A percentile compares a stretch with the other conserved stretches of the same genome.
Conservation (phyloP, 2,888 invertebrate species). For the Diploptera punctata region DNA sequence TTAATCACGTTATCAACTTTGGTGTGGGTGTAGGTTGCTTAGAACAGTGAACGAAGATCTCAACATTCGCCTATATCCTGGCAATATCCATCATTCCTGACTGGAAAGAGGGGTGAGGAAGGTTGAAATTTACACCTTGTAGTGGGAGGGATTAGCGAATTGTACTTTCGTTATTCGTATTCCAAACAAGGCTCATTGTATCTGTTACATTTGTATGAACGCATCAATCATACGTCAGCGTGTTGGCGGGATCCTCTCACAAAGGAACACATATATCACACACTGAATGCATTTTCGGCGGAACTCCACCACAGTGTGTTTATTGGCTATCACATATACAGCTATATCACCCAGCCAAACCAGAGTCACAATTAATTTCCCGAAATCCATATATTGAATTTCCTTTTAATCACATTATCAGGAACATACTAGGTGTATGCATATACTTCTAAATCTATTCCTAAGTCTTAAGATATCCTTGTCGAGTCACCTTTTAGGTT, state of each 20-base stretch:
- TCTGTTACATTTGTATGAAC: background rate
- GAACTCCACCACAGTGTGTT: background rate
- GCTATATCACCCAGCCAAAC: background rate
- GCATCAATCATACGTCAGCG: constrained; percentile 10
- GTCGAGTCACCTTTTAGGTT: too few species aligned
- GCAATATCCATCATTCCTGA: background rate
- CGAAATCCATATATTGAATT: too few species aligned
- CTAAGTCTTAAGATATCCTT: too few species aligned
- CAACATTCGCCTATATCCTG: background rate
- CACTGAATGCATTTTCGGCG: background rate
- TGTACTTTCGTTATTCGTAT: background rate
- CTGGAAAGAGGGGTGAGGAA: too few species aligned
- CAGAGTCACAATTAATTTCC: constrained; percentile 22
- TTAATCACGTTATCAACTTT: too few species aligned
- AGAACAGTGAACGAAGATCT: too few species aligned
- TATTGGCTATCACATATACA: constrained; percentile 6
- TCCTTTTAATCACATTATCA: too few species aligned
- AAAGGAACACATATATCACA: constrained; percentile 10
- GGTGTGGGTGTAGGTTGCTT: too few species aligned
- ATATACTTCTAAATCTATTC: too few species aligned
- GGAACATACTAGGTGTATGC: too few species aligned
- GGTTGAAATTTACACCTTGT: constrained; percentile 2
- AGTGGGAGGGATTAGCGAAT: background rate
- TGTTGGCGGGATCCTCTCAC: background rate
- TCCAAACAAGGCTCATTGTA: background rate